Conservation (phyloP, 2,797 vertebrate species). For the Mormyrops boulengeri region DNA sequence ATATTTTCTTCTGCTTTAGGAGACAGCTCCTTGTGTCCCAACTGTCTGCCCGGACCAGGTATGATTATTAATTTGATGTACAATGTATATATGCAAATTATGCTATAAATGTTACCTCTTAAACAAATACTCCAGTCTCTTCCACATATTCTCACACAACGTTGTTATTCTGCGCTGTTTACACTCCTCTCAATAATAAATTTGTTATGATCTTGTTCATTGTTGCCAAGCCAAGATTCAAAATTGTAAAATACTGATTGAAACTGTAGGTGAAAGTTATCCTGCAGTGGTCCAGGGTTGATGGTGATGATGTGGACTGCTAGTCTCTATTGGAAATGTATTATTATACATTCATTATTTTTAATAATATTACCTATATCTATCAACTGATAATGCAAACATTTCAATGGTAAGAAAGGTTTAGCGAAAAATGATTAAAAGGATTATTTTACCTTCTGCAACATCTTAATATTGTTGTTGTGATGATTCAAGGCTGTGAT, state of each 20-base stretch:
- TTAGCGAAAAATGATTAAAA: background rate
- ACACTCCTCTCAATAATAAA: background rate
- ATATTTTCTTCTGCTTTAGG: constrained; percentile 50
- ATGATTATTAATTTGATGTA: constrained; percentile 21
- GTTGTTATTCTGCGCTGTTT: background rate
- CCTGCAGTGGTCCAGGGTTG: background rate
- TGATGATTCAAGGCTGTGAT: background rate
- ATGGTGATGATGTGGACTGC: background rate
- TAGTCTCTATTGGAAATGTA: background rate
- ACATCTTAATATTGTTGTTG: background rate
- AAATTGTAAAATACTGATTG: background rate
- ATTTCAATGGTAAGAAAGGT: background rate
- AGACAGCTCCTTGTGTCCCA: constrained; percentile 60
- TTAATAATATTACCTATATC: background rate
- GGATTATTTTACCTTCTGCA: background rate
- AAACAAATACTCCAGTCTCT: background rate
- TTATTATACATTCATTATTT: background rate
- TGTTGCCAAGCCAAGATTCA: background rate
- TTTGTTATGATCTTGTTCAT: background rate
- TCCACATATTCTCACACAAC: background rate
- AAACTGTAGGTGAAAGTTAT: background rate
- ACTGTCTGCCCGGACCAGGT: constrained; percentile 59
- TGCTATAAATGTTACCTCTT: background rate
- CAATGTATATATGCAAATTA: background rate
- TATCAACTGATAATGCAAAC: background rate